Evolutionary conservation across 2,888 invertebrate genomes (phyloP).

Genomic region (Diachrysia chrysitis): DNA sequence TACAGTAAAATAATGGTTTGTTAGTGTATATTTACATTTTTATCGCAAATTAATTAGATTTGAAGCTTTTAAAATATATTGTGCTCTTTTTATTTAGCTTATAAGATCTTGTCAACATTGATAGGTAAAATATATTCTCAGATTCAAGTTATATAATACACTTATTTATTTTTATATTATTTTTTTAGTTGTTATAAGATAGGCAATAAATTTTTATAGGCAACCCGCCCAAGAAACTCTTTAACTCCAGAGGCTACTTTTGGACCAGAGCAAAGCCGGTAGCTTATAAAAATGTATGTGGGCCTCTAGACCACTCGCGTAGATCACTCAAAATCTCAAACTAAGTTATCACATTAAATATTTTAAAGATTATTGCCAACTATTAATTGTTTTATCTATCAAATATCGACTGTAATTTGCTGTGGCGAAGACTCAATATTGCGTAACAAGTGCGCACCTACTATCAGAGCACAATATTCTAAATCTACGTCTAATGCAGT

Average conservation of each 20-base stretch:
- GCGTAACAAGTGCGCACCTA: background rate
- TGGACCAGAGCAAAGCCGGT: too few species aligned
- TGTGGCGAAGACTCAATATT: background rate
- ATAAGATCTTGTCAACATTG: constrained; percentile 11
- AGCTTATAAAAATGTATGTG: too few species aligned
- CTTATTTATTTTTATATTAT: background rate
- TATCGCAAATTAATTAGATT: constrained; percentile 66
- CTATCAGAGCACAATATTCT: constrained; percentile 58
- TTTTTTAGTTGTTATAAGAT: background rate
- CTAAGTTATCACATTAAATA: too few species aligned
- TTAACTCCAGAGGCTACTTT: too few species aligned
- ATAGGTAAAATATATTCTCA: background rate
- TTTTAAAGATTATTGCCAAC: too few species aligned
- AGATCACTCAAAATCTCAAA: too few species aligned
- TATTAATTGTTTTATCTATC: background rate
- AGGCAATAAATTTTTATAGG: too few species aligned
- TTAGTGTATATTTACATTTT: constrained; percentile 85
- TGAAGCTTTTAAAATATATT: constrained; percentile 54
- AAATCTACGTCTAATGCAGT: constrained; percentile 51
- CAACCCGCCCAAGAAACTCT: too few species aligned
- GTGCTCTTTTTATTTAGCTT: constrained; percentile 50
- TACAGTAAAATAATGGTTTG: constrained; percentile 80
- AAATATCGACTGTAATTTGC: background rate
- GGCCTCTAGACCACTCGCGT: too few species aligned
- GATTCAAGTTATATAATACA: background rate